A percentile compares a stretch with the other conserved stretches of the same genome.
phyloP scores from a whole-genome alignment of 2,888 invertebrate species.

The Metellina segmentata region DNA sequence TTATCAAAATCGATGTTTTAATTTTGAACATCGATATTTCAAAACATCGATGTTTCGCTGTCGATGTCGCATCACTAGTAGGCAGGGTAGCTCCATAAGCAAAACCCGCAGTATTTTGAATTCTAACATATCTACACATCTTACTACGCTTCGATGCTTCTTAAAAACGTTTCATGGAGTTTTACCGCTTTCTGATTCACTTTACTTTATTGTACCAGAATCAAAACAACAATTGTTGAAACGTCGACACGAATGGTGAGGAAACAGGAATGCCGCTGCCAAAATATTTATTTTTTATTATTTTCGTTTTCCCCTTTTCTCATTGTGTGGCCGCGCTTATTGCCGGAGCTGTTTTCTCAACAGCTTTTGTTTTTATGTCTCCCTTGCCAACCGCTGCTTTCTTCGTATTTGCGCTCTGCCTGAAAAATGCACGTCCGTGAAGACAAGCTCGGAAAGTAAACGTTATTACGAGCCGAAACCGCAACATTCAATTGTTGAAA shows the following conservation, averaged over 20 bases:
- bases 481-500: no score
- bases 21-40: no score
- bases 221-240: slow-evolving; percentile 12
- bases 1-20: no score
- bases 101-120: no score
- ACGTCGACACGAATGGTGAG: slow-evolving; percentile 3
- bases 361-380: slow-evolving; percentile 2
- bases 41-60: no score
- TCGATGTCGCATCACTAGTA: no score
- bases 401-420: neutral
- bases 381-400: slow-evolving; percentile 19
- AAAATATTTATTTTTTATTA: slow-evolving; percentile 35
- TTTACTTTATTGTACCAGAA: neutral
- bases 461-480: no score
- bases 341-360: neutral
- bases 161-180: neutral
- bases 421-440: slow-evolving; percentile 4
- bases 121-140: no score
- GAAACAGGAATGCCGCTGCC: slow-evolving; percentile 21
- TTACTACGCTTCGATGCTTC: no score
- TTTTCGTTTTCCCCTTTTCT: neutral
- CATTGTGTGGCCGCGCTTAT: neutral
- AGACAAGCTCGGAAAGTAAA: no score
- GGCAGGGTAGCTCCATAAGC: no score
- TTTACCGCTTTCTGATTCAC: neutral